These are phyloP conservation scores for Gadus chalcogrammus DNA, from an alignment of 2,113 vertebrate species.

Conservation along the genomic window DNA sequence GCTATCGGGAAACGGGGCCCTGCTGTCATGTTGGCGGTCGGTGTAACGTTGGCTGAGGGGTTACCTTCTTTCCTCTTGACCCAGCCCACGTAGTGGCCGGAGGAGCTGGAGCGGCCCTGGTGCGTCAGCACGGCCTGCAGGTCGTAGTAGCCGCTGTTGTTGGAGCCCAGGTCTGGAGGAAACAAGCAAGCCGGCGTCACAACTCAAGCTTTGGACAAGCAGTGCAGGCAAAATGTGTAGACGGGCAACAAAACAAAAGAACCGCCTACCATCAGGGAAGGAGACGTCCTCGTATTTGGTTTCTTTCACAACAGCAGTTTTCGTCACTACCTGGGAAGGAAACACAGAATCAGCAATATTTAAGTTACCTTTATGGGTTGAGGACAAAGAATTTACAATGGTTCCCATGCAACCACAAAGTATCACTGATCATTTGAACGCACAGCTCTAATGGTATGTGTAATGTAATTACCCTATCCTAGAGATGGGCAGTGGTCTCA, in stretches of 20 bases:
- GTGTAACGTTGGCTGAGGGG: constrained; percentile 6
- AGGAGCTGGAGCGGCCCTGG: constrained; percentile 97
- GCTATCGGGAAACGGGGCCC: too few relatives aligned
- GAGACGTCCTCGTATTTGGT: constrained; percentile 89
- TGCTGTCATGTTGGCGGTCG: neutral
- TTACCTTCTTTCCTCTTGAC: constrained; percentile 99
- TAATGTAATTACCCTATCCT: too few relatives aligned
- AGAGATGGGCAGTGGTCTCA: too few relatives aligned
- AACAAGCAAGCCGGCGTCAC: neutral
- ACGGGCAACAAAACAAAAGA: neutral
- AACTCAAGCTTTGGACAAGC: neutral
- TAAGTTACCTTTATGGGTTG: constrained; percentile 17
- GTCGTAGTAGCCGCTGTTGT: constrained; percentile 96
- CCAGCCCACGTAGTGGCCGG: constrained; percentile 96
- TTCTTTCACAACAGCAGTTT: constrained; percentile 71
- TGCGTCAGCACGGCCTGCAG: constrained; percentile 97
- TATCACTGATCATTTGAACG: too few relatives aligned
- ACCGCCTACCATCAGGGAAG: constrained; percentile 86
- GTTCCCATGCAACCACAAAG: too few relatives aligned
- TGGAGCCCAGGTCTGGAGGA: constrained; percentile 86
- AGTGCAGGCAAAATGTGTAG: neutral
- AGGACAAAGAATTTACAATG: neutral
- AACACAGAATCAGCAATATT: neutral
- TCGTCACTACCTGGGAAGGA: constrained; percentile 51
- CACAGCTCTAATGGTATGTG: too few relatives aligned